Conservation (phyloP, 2,113 vertebrate genomes). For the Protobothrops mucrosquamatus region DNA sequence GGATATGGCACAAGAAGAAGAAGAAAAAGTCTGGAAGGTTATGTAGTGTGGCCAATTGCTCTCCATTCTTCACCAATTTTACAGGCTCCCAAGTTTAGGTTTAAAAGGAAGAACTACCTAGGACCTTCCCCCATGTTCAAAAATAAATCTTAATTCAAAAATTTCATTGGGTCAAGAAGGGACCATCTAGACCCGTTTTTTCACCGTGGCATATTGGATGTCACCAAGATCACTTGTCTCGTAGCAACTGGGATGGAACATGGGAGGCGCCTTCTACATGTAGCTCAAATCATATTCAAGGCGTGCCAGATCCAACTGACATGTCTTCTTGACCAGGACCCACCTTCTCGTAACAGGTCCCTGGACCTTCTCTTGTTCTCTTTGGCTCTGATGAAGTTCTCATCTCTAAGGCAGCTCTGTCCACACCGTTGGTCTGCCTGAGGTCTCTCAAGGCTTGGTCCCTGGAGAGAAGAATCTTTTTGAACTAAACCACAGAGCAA, state of each 20-base stretch:
- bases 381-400: slow-evolving; percentile 53
- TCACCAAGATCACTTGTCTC: not conserved
- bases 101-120: not conserved
- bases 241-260: not conserved
- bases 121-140: not conserved
- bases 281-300: not conserved
- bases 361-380: slow-evolving; percentile 32
- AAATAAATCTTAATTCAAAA: not conserved
- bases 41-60: not conserved
- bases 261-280: not conserved
- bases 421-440: slow-evolving; percentile 45
- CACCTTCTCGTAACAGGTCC: not conserved
- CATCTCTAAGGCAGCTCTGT: slow-evolving; percentile 49
- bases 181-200: not conserved
- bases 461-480: slow-evolving; percentile 40
- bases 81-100: not conserved
- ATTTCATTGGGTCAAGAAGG: not conserved
- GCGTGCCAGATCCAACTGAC: too few relatives aligned
- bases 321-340: too few relatives aligned
- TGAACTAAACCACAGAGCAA: not conserved
- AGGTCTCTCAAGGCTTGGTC: slow-evolving; percentile 50
- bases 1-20: too few relatives aligned
- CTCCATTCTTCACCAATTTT: not conserved
- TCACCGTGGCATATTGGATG: not conserved
- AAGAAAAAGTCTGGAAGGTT: not conserved